Evolutionary conservation across 2,113 vertebrate genomes (phyloP), one percentile per base, ranked within the genome.

Genomic region (Baryphthengus martii): DNA sequence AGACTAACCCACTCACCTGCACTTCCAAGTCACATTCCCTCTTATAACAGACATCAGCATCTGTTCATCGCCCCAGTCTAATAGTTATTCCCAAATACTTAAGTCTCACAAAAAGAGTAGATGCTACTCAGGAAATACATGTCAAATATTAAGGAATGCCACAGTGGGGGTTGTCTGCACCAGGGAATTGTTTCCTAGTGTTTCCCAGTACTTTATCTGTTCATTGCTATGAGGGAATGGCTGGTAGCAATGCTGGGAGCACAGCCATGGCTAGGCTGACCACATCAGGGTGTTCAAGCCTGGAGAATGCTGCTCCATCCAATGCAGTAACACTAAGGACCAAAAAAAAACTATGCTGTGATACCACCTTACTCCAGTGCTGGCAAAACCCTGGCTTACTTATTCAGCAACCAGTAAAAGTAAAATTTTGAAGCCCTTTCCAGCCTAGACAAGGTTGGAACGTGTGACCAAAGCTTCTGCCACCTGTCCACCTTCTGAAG

Each of bases 81-180:
- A 74, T 2, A 70, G 13, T 20, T 62, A 16, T 28, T 70, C 33
- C 31, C 33, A 20, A 29, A 39, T 2, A 58, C 9, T 37, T 49
- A 86, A 76, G 23, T 18, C n/a, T 80, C 39, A 23, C 0, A 0
- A 35, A 40, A 72, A 39, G 4, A 28, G 5, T 5, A 7, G 12
- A 9, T 62, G 39, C 8, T 56, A 31, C 12, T 7, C 26, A 44
- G 21, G 7, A 13, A 49, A 33, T 4, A 19, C 6, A 2, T 4
- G 5, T 31, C 21, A 78, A 37, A 37, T 33, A 40, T 11, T 61
- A 47, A 45, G 25, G 28, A 81, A 35, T 5, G 28, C 16, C n/a
- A 23, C 13, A 12, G 1, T 0, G 6, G 4, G 3, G 0, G 2
- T 31, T 50, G 10, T 19, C 25, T 59, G n/a, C 21, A 37, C 13